Conservation (phyloP, 2,888 invertebrate species). For the Marasmarcha lunaedactyla region DNA sequence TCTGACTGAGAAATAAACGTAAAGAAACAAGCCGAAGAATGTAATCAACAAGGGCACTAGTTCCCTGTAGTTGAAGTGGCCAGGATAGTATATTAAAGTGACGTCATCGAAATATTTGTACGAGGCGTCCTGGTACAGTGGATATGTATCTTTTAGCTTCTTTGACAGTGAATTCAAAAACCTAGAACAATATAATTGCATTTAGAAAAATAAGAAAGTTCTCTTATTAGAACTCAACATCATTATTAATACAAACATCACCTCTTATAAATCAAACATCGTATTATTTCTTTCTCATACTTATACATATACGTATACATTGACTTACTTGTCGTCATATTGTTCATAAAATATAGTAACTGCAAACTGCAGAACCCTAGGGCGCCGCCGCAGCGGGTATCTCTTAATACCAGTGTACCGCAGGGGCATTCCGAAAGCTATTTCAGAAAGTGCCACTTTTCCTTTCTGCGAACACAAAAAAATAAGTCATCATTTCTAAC, state of each 20-base stretch:
- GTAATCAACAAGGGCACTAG: constrained; percentile 87
- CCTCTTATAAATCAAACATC: too few species aligned
- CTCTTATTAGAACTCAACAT: too few species aligned
- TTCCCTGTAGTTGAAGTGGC: constrained; percentile 87
- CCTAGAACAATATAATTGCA: constrained; percentile 68
- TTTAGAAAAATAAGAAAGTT: too few species aligned
- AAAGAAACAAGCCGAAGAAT: constrained; percentile 88
- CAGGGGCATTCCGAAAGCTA: constrained; percentile 92
- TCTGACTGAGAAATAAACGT: constrained; percentile 94
- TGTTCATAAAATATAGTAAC: constrained; percentile 88
- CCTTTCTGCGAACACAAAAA: constrained; percentile 85
- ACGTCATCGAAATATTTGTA: constrained; percentile 51
- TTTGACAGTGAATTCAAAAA: constrained; percentile 80
- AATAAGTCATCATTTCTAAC: too few species aligned
- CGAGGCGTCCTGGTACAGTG: constrained; percentile 73
- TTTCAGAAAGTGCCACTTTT: constrained; percentile 87
- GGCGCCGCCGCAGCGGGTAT: constrained; percentile 86
- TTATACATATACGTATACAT: too few species aligned
- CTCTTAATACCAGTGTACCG: constrained; percentile 91
- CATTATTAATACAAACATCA: too few species aligned
- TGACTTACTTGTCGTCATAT: constrained; percentile 77
- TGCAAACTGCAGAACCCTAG: constrained; percentile 89
- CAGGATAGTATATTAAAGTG: constrained; percentile 85
- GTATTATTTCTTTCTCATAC: too few species aligned
- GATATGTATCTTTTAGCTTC: constrained; percentile 78